These are phyloP conservation scores for Nasonia oneida DNA, from an alignment of 2,888 invertebrate genomes.

Conservation along the genomic window DNA sequence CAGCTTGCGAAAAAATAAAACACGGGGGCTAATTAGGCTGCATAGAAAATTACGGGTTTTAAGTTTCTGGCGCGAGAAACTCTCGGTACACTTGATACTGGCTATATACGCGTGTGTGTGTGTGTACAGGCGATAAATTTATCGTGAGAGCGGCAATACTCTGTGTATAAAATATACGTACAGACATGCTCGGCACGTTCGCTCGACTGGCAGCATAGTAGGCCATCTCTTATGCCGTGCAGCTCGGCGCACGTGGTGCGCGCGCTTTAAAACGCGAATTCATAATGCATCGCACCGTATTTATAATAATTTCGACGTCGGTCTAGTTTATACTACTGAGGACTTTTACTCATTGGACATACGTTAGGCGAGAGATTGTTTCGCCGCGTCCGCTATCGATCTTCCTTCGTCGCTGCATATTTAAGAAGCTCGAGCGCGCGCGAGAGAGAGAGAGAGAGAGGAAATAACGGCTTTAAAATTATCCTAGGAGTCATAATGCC, in stretches of 20 bases:
- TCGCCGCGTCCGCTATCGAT: neutral
- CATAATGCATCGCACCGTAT: slow-evolving; percentile 16
- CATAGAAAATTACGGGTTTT: slow-evolving; percentile 31
- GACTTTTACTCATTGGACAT: neutral
- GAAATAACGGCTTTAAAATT: neutral
- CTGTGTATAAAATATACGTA: neutral
- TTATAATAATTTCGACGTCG: slow-evolving; percentile 25
- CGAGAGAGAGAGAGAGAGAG: neutral
- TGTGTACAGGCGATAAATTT: slow-evolving; percentile 35
- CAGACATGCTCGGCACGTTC: slow-evolving; percentile 33
- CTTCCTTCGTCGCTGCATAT: neutral
- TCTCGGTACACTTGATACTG: slow-evolving; percentile 15
- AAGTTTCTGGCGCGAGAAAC: slow-evolving; percentile 33
- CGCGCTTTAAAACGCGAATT: neutral
- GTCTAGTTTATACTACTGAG: neutral
- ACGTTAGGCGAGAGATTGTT: neutral
- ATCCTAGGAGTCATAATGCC: slow-evolving; percentile 14
- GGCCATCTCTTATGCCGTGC: slow-evolving; percentile 18
- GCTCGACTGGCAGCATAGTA: neutral
- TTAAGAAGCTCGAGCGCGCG: neutral
- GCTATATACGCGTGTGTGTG: slow-evolving; percentile 4
- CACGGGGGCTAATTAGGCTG: slow-evolving; percentile 11
- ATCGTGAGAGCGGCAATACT: slow-evolving; percentile 25
- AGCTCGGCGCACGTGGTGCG: slow-evolving; percentile 12
- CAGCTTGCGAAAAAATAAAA: slow-evolving; percentile 30